Evolutionary conservation across 2,797 vertebrate genomes (phyloP), one percentile per base, ranked within the genome.

Genomic region (Etheostoma nigrum): DNA sequence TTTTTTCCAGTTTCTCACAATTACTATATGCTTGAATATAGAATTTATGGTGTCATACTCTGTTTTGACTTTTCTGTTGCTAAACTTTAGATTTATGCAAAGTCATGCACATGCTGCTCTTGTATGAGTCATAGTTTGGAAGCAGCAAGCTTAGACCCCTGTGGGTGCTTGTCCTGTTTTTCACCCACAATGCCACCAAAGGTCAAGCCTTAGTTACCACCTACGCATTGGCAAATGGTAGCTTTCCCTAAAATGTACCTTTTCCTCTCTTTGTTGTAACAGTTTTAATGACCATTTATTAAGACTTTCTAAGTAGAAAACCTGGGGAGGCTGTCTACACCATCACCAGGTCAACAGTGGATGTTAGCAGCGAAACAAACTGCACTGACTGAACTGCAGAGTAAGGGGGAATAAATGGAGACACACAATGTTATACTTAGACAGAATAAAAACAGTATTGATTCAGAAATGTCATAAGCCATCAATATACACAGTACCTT

Each of bases 171-270:
- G 55, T 40, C 40, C 51, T 36, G 52, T 84, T 79, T 87, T 44
- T 84, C 81, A 83, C 63, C 63, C 55, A 67, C 61, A 67, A 57
- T 52, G 55, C 13, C 68, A 61, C 23, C 33, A 60, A 59, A 82
- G 74, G 70, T 79, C 67, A 77, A 59, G 66, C 27, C 36, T 49
- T 63, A 21, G 51, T 64, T 67, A 74, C 79, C 49, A 58, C 68
- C 62, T 40, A 19, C 5, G 1, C 52, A 40, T 27, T 57, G 13
- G 15, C 45, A 73, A 59, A 47, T 23, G 8, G 15, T 52, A 44
- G 13, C 44, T 45, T 74, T 64, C 44, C 13, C 48, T 27, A 10
- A 74, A 27, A 44, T 76, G 72, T 52, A 55, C 48, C 9, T n/a
- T 40, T 59, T 57, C 48, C 16, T 52, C 25, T 47, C 52, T 66